These are phyloP conservation scores for Periophthalmus modestus DNA, from an alignment of 2,113 vertebrate genomes.

Conservation along the genomic window DNA sequence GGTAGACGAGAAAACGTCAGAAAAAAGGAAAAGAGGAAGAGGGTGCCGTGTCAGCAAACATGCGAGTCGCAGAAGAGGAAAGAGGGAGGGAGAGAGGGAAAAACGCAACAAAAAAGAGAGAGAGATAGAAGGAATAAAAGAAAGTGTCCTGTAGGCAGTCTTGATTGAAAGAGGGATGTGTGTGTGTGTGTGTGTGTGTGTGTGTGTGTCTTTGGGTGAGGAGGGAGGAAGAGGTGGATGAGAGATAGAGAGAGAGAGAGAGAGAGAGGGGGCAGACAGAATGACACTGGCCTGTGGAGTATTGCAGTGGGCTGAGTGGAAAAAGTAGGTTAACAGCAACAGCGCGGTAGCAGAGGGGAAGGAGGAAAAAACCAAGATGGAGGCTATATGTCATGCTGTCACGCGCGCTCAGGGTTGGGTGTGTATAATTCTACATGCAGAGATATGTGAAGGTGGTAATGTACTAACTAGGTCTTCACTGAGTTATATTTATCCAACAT, in stretches of 20 bases:
- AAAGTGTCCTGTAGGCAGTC: slow-evolving; percentile 60
- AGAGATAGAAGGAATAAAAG: slow-evolving; percentile 15
- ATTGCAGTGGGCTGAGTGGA: slow-evolving; percentile 47
- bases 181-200: too few species aligned
- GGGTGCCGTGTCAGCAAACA: slow-evolving; percentile 65
- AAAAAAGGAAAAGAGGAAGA: background rate
- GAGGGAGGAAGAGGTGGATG: slow-evolving; percentile 40
- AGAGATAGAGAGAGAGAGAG: slow-evolving; percentile 32
- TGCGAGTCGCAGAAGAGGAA: slow-evolving; percentile 14
- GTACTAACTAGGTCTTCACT: background rate
- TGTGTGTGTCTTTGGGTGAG: slow-evolving; percentile 7
- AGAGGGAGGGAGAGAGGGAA: background rate
- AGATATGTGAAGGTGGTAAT: background rate
- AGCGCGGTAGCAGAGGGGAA: slow-evolving; percentile 5
- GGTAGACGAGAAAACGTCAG: slow-evolving; percentile 24
- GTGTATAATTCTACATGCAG: background rate
- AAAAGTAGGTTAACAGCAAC: slow-evolving; percentile 64
- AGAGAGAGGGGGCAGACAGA: slow-evolving; percentile 32
- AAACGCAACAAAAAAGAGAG: background rate
- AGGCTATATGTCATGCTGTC: slow-evolving; percentile 47
- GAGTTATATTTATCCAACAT: background rate
- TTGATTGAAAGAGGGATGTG: slow-evolving; percentile 49
- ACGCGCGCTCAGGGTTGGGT: slow-evolving; percentile 25
- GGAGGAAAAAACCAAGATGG: slow-evolving; percentile 12
- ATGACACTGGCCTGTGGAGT: slow-evolving; percentile 46